Evolutionary conservation across 2,797 vertebrate species (phyloP).

Genomic region (Peromyscus attwateri): DNA sequence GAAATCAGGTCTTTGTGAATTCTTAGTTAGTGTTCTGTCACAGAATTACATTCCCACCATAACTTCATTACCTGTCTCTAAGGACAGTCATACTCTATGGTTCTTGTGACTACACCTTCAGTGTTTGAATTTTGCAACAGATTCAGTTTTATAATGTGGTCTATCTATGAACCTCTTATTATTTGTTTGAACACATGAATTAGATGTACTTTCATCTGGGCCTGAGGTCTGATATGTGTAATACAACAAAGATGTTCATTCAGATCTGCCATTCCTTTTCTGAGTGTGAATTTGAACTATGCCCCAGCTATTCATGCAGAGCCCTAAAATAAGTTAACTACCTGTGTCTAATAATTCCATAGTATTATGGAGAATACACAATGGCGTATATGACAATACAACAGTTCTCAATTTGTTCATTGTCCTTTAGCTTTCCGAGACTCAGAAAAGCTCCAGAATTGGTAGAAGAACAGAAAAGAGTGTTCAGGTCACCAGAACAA

Average conservation of each 20-base stretch:
- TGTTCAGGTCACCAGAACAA: background rate
- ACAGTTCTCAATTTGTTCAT: background rate
- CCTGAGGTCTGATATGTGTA: background rate
- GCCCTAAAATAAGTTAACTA: background rate
- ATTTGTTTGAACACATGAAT: background rate
- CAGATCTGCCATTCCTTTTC: background rate
- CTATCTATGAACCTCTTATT: background rate
- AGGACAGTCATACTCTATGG: background rate
- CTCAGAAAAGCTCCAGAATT: background rate
- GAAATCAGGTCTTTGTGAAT: background rate
- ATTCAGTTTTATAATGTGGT: background rate
- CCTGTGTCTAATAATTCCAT: background rate
- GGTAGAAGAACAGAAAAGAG: background rate
- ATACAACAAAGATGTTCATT: background rate
- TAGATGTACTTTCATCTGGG: background rate
- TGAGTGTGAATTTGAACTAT: background rate
- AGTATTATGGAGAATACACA: background rate
- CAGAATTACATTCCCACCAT: background rate
- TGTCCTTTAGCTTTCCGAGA: background rate
- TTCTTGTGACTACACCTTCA: background rate
- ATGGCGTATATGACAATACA: background rate
- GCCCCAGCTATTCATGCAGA: background rate
- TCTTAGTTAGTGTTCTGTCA: background rate
- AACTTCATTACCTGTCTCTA: conserved; percentile 8
- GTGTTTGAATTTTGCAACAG: background rate